Conservation (phyloP, 2,797 vertebrate genomes). For the Picus viridis region DNA sequence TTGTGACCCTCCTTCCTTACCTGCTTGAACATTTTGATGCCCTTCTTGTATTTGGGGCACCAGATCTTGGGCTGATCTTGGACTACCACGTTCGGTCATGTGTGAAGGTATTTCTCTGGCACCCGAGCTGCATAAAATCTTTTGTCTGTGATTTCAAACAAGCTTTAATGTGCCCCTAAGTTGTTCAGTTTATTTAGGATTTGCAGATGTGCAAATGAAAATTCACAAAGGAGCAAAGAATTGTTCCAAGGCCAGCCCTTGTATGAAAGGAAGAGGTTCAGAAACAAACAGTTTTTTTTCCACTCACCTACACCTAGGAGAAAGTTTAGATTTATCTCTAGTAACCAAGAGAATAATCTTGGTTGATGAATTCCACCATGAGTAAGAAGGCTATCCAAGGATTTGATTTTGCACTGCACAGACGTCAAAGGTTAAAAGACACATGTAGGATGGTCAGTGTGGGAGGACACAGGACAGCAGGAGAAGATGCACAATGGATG, state of each 20-base stretch:
- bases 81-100: slow-evolving; percentile 20
- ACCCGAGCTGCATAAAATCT: slow-evolving; percentile 28
- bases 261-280: background rate
- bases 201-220: slow-evolving; percentile 1
- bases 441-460: background rate
- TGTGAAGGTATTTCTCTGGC: slow-evolving; percentile 11
- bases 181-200: slow-evolving; percentile 25
- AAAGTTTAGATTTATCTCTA: background rate
- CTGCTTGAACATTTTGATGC: too few species aligned
- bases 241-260: background rate
- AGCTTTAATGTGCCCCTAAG: slow-evolving; percentile 5
- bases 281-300: background rate
- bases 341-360: background rate
- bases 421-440: background rate
- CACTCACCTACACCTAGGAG: background rate
- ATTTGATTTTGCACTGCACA: background rate
- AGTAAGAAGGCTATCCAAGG: background rate
- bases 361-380: background rate
- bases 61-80: slow-evolving; percentile 20
- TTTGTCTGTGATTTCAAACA: slow-evolving; percentile 41
- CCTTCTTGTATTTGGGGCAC: too few species aligned
- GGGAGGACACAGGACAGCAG: background rate
- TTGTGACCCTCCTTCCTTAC: too few species aligned
- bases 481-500: background rate
- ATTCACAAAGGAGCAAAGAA: background rate